phyloP scores from a whole-genome alignment of 1,140 invertebrate species.

The Pygmarrhopalites habei region DNA sequence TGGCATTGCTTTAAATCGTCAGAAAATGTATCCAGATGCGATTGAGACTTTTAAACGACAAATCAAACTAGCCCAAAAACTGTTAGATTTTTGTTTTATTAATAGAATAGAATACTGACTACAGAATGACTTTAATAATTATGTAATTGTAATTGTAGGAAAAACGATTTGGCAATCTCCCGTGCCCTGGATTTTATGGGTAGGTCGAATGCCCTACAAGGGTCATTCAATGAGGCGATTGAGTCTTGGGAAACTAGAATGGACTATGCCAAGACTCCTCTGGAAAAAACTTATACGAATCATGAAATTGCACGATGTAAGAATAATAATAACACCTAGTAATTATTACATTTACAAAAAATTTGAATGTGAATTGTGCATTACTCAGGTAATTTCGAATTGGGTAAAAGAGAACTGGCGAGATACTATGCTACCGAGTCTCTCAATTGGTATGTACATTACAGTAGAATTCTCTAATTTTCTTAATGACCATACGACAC shows the following conservation, averaged over 20 bases:
- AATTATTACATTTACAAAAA: too few species aligned
- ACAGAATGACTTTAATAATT: neutral
- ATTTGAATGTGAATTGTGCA: too few species aligned
- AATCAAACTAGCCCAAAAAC: neutral
- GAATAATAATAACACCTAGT: too few species aligned
- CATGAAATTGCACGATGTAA: conserved; percentile 4
- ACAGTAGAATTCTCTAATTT: neutral
- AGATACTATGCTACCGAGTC: neutral
- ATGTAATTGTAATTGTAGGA: neutral
- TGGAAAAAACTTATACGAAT: conserved; percentile 1
- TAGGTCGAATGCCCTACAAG: neutral
- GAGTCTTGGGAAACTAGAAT: neutral
- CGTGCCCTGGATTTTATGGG: neutral
- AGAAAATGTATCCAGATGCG: neutral
- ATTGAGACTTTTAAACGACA: neutral
- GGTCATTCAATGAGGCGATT: conserved; percentile 6
- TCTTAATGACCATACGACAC: too few species aligned
- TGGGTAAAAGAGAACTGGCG: neutral
- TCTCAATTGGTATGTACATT: neutral
- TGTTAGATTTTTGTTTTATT: too few species aligned
- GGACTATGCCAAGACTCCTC: neutral
- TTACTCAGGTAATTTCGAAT: conserved; percentile 7
- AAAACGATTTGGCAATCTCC: neutral
- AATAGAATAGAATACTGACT: neutral
- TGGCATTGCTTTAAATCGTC: neutral